phyloP scores from a whole-genome alignment of 2,113 vertebrate species.

The Loxodonta africana region DNA sequence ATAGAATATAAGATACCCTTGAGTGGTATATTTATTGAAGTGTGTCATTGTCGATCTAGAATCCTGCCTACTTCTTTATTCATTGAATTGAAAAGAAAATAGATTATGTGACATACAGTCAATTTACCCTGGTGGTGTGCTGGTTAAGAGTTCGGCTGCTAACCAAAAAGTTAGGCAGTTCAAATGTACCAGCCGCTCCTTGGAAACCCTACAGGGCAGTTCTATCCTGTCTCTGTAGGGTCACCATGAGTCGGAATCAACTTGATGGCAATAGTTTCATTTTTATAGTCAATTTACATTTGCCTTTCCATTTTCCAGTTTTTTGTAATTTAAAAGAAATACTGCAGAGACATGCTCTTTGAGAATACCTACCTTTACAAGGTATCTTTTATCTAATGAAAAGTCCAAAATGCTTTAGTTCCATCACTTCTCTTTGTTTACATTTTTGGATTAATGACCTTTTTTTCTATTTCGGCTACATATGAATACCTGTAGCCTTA shows the following conservation, averaged over 20 bases:
- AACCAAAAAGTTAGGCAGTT: no score
- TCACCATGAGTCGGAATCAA: no score
- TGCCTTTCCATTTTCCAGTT: not conserved
- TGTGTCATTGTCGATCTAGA: conserved; percentile 66
- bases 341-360: not conserved
- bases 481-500: not conserved
- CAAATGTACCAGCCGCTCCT: no score
- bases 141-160: no score
- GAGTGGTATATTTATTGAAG: conserved; percentile 65
- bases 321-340: conserved; percentile 63
- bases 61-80: conserved; percentile 63
- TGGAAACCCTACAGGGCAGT: no score
- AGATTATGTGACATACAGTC: conserved; percentile 56
- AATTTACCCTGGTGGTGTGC: not conserved
- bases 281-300: conserved; percentile 29
- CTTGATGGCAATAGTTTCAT: no score
- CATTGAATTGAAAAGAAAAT: conserved; percentile 74
- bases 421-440: not conserved
- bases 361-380: not conserved
- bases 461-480: not conserved
- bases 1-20: conserved; percentile 1
- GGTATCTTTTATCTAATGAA: not conserved
- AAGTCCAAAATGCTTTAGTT: not conserved
- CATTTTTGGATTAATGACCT: not conserved
- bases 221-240: no score